These are phyloP conservation scores for Lanistes nyassanus DNA, from an alignment of 1,140 invertebrate genomes.

Conservation along the genomic window DNA sequence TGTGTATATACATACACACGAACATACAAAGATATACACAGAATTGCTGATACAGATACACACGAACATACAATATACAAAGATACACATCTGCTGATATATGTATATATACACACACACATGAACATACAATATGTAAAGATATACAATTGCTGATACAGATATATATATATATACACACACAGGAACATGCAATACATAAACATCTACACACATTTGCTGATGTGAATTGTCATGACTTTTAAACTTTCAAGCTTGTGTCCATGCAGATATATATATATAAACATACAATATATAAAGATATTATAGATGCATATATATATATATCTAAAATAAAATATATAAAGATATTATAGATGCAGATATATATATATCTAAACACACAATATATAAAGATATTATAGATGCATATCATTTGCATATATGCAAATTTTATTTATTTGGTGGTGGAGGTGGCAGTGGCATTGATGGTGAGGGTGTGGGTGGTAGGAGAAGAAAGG, in stretches of 20 bases:
- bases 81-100: neutral
- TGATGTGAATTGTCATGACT: neutral
- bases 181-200: neutral
- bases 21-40: neutral
- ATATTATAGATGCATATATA: neutral
- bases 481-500: no score
- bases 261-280: neutral
- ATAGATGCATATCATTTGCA: neutral
- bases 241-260: no score
- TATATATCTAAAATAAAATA: neutral
- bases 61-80: no score
- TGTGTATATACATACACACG: neutral
- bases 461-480: no score
- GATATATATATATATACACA: neutral
- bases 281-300: neutral
- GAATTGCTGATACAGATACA: neutral
- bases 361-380: neutral
- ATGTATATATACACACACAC: neutral
- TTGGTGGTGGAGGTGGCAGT: no score
- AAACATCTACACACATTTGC: neutral
- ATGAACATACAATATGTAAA: neutral
- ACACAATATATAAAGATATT: neutral
- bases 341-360: neutral
- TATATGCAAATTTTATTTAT: no score
- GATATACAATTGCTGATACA: neutral